Percentiles rank a stretch among this genome's conserved stretches.
These are phyloP conservation scores for Pristionchus pacificus DNA, from an alignment of 1,140 invertebrate genomes.

Conservation along the genomic window DNA sequence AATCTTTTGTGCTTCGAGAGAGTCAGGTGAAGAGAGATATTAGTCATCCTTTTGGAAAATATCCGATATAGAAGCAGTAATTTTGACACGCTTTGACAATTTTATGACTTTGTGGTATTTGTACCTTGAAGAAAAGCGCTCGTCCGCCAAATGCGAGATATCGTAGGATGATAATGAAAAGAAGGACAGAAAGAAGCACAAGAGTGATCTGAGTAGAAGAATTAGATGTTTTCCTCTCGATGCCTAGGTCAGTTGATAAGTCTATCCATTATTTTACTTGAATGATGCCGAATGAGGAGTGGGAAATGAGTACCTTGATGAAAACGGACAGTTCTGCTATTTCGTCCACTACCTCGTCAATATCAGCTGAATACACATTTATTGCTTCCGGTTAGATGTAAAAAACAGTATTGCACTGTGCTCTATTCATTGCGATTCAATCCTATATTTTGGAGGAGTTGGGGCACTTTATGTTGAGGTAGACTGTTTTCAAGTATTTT, in stretches of 20 bases:
- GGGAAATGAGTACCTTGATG: slow-evolving; percentile 34
- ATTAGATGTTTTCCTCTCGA: neutral
- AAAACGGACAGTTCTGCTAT: slow-evolving; percentile 23
- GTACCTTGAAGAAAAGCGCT: neutral
- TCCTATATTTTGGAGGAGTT: no score
- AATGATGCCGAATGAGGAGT: neutral
- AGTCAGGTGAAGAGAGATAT: no score
- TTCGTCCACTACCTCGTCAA: slow-evolving; percentile 22
- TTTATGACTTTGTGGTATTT: no score
- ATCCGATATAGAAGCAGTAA: no score
- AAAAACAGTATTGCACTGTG: no score
- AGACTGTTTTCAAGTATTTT: neutral
- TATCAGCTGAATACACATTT: slow-evolving; percentile 23
- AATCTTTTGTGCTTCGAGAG: neutral
- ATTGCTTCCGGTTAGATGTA: no score
- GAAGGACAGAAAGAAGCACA: slow-evolving; percentile 22
- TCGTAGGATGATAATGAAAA: neutral
- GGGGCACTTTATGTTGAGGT: no score
- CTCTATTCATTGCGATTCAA: neutral
- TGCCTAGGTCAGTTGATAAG: neutral
- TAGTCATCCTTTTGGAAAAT: no score
- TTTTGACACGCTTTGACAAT: no score
- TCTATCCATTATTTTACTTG: neutral
- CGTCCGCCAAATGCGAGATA: neutral
- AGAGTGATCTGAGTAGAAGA: slow-evolving; percentile 4